These are phyloP conservation scores for Junco hyemalis DNA, from an alignment of 2,113 vertebrate species.

Conservation along the genomic window DNA sequence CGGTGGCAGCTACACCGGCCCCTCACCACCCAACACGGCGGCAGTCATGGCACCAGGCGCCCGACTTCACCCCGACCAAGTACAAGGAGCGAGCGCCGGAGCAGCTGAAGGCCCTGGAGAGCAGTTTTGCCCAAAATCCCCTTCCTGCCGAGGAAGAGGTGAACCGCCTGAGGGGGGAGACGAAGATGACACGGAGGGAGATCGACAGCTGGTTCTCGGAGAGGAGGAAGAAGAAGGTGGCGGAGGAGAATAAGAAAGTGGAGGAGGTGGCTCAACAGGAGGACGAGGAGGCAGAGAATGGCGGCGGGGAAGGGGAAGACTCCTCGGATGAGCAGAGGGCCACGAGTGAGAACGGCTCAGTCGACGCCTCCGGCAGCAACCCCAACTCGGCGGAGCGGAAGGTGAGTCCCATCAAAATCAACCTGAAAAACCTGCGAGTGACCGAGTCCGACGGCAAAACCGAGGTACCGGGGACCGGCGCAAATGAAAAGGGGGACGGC, in stretches of 20 bases:
- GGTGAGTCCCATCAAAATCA: constrained; percentile 97
- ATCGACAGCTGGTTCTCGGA: constrained; percentile 97
- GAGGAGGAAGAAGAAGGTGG: constrained; percentile 81
- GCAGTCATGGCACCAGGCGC: constrained; percentile 85
- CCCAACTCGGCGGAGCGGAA: constrained; percentile 74
- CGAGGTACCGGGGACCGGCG: background rate
- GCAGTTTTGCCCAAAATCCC: constrained; percentile 85
- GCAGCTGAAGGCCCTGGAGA: constrained; percentile 90
- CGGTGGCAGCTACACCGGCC: background rate
- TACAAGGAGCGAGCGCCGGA: constrained; percentile 95
- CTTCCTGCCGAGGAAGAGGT: constrained; percentile 88
- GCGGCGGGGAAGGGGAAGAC: constrained; percentile 70
- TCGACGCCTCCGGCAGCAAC: constrained; percentile 60
- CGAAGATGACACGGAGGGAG: constrained; percentile 97
- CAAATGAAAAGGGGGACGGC: constrained; percentile 22
- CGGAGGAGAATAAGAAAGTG: constrained; percentile 79
- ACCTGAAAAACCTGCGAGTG: constrained; percentile 94
- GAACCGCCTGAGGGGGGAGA: constrained; percentile 88
- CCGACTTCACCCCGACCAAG: constrained; percentile 90
- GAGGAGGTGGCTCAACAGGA: constrained; percentile 70
- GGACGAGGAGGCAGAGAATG: constrained; percentile 48
- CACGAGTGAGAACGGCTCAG: constrained; percentile 74
- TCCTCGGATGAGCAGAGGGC: constrained; percentile 73
- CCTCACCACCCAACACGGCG: constrained; percentile 77
- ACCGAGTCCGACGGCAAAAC: constrained; percentile 86